Evolutionary conservation across 2,113 vertebrate genomes (phyloP), one percentile per base, ranked within the genome.

Genomic region (Cyphomyrus discorhynchus): DNA sequence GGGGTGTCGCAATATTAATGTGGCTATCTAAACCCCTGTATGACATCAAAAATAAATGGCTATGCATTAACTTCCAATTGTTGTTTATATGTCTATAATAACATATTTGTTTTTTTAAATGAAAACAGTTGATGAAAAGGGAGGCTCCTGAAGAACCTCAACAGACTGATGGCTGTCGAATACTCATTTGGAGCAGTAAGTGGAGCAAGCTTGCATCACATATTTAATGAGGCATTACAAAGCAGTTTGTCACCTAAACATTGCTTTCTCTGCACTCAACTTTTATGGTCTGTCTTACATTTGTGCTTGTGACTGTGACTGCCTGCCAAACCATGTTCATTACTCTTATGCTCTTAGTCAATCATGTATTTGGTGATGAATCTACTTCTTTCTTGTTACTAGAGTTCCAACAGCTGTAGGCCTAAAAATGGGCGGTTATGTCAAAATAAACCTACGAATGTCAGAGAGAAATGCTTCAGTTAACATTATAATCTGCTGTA

Each of bases 121-220:
- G 89, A 83, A 46, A 52, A 88, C 35, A 52, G 42, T 21, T 46
- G 9, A 88, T 13, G 52, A 31, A 89, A 15, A 46, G 39, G 88
- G 31, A 62, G 17, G 42, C 39, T 88, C 39, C 42, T 49, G 52
- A 90, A 80, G 89, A 87, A 56, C 50, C 42, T 50, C 74, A 17
- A n/a, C n/a, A 27, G 3, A 49, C 35, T 49, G 27, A 70, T 88
- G 45, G 90, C 77, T n/a, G 46, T 53, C 35, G 42, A 24, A n/a
- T 52, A 15, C 86, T 83, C 86, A 35, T 47, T 88, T 66, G 19
- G 52, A 15, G 13, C 19, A 77, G 87, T 90, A 66, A 90, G 87
- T 88, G 19, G 46, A 46, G 42, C 62, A 77, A 90, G n/a, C 47
- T 52, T 66, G 47, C 35, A 6, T 66, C 17, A 49, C 19, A 87